These are phyloP conservation scores for Rafetus swinhoei DNA, from an alignment of 2,113 vertebrate genomes.

Conservation along the genomic window DNA sequence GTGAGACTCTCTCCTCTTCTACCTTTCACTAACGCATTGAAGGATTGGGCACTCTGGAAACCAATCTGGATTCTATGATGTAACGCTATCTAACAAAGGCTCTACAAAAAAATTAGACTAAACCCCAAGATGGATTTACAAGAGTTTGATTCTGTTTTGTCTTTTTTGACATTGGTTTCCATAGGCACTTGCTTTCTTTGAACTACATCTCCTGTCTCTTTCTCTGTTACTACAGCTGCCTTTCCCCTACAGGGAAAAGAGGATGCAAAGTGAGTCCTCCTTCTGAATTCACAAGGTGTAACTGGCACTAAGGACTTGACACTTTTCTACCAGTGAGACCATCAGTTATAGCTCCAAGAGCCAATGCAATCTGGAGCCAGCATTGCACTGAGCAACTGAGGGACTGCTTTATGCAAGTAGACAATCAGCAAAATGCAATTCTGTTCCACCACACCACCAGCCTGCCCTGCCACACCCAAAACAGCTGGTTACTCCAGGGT, in stretches of 20 bases:
- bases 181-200: background rate
- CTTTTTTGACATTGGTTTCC: background rate
- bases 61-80: background rate
- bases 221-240: too few relatives aligned
- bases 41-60: background rate
- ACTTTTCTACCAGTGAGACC: background rate
- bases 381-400: background rate
- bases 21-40: background rate
- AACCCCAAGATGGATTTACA: background rate
- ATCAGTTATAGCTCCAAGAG: accelerated
- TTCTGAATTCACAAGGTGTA: background rate
- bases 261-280: background rate
- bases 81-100: background rate
- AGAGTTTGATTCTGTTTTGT: background rate
- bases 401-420: background rate
- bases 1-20: background rate
- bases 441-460: background rate
- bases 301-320: background rate
- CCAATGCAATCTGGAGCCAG: accelerated
- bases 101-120: accelerated
- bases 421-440: background rate
- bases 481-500: background rate
- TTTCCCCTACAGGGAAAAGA: background rate
- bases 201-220: slow-evolving; percentile 1
- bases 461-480: background rate